Evolutionary conservation across 2,888 invertebrate genomes (phyloP).

Genomic region (Taphrorychus bicolor): DNA sequence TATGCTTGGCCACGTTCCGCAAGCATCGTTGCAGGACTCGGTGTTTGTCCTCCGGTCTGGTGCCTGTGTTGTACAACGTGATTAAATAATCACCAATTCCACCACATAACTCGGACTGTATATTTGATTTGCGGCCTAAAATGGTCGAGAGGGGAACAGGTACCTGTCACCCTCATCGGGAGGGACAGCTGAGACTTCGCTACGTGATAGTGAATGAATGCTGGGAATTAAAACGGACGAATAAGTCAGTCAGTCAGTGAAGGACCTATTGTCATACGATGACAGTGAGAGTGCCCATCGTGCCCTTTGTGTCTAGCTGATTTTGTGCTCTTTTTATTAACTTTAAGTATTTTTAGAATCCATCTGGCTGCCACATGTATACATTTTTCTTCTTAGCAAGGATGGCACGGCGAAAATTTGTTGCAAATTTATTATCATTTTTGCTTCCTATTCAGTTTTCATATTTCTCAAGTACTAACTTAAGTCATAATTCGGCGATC

Average conservation of each 20-base stretch:
- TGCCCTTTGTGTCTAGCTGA: too few relatives aligned
- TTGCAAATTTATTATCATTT: too few relatives aligned
- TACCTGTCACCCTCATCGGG: background rate
- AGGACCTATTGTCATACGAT: background rate
- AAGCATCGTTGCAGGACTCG: constrained; percentile 5
- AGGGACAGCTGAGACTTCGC: background rate
- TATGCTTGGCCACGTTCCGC: constrained; percentile 30
- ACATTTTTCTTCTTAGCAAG: too few relatives aligned
- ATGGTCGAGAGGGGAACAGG: background rate
- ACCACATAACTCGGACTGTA: background rate
- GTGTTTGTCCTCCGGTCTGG: constrained; percentile 27
- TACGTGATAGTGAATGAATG: constrained; percentile 7
- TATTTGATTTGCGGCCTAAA: background rate
- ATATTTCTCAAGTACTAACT: too few relatives aligned
- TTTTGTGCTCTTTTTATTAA: too few relatives aligned
- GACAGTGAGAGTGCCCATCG: background rate
- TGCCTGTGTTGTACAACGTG: background rate
- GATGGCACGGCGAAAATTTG: too few relatives aligned
- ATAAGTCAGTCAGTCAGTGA: background rate
- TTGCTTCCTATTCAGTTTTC: too few relatives aligned
- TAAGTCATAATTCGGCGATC: too few relatives aligned
- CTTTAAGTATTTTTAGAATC: too few relatives aligned
- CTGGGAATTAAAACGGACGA: background rate
- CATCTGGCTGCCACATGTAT: too few relatives aligned
- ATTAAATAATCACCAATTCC: background rate